Conservation (phyloP, 1,140 invertebrate genomes). For the Archivesica marissinica region DNA sequence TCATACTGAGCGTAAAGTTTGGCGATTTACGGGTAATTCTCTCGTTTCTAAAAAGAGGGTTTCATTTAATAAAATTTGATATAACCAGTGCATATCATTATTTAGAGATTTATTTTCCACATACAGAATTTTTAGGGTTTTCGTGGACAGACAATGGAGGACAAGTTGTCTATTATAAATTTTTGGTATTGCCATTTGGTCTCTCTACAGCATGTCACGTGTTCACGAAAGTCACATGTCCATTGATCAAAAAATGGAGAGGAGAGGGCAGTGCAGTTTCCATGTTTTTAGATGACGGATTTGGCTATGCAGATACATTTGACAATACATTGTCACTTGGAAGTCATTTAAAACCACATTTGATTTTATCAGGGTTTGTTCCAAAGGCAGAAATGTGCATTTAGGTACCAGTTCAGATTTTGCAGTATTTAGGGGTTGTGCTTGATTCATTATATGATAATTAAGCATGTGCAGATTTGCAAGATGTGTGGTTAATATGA, state of each 20-base stretch:
- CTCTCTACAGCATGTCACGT: conserved; percentile 8
- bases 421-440: conserved; percentile 1
- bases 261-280: neutral
- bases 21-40: conserved; percentile 17
- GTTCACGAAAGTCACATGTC: conserved; percentile 29
- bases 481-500: too few relatives aligned
- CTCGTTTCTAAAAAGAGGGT: conserved; percentile 20
- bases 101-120: conserved; percentile 30
- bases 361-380: conserved; percentile 9
- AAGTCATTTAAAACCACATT: conserved; percentile 5
- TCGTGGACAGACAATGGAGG: neutral
- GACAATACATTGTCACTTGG: neutral
- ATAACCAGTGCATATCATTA: conserved; percentile 28
- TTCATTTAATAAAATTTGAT: conserved; percentile 38
- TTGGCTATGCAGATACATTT: neutral
- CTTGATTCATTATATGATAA: too few relatives aligned
- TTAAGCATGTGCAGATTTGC: too few relatives aligned
- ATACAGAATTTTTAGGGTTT: conserved; percentile 20
- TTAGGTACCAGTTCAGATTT: conserved; percentile 12
- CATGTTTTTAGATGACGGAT: conserved; percentile 33
- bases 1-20: conserved; percentile 47
- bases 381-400: conserved; percentile 13
- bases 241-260: conserved; percentile 26
- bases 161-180: neutral
- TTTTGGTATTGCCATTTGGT: conserved; percentile 37